Conservation (phyloP, 2,113 vertebrate species). For the Oncorhynchus nerka region DNA sequence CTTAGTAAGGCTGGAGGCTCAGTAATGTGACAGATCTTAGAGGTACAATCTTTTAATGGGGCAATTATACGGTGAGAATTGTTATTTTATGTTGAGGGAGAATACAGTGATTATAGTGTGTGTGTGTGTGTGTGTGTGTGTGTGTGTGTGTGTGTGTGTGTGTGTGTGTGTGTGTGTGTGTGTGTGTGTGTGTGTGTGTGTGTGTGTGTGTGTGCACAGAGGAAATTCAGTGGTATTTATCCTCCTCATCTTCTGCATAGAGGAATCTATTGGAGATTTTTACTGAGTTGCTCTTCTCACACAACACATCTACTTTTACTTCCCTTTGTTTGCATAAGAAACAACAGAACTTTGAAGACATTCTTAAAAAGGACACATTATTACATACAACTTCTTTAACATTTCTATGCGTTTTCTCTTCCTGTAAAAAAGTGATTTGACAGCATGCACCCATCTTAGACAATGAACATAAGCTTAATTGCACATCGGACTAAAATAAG, state of each 20-base stretch:
- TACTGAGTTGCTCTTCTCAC: constrained; percentile 2
- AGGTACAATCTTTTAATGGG: constrained; percentile 67
- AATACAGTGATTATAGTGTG: constrained; percentile 56
- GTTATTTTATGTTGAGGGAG: constrained; percentile 54
- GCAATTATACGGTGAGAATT: constrained; percentile 63
- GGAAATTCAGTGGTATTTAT: constrained; percentile 59
- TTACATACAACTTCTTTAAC: background rate
- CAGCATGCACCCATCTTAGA: no score
- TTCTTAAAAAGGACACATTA: background rate
- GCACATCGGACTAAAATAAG: no score
- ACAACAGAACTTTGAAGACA: no score
- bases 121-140: constrained; percentile 3
- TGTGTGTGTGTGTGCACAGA: background rate
- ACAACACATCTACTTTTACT: background rate
- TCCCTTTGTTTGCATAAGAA: background rate
- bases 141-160: background rate
- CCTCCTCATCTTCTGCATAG: constrained; percentile 48
- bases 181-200: no score
- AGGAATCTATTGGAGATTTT: constrained; percentile 17
- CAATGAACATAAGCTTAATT: background rate
- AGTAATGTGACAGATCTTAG: constrained; percentile 70
- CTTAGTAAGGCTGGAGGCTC: constrained; percentile 64
- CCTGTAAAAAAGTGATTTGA: no score
- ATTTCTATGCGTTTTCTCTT: background rate
- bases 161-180: background rate